Evolutionary conservation across 2,888 invertebrate genomes (phyloP).

Genomic region (Lampropteryx suffumata): DNA sequence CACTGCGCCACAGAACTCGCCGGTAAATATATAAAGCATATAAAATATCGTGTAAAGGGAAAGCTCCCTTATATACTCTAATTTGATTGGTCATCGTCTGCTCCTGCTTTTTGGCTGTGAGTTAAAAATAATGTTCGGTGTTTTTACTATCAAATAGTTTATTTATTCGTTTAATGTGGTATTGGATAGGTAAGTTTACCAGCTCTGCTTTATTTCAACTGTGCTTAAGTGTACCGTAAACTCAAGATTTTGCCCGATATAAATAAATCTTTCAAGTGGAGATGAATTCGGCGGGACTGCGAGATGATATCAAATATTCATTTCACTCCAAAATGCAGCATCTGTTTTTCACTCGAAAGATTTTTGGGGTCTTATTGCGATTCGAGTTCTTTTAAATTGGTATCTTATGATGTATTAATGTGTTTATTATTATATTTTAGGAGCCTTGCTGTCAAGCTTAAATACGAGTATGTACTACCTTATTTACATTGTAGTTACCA

Average conservation of each 20-base stretch:
- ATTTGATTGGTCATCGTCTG: too few species aligned
- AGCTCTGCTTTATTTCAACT: not conserved
- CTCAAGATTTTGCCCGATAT: slow-evolving; percentile 71
- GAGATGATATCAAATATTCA: slow-evolving; percentile 80
- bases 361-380: slow-evolving; percentile 42
- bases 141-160: too few species aligned
- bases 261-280: slow-evolving; percentile 78
- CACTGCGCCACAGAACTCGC: too few species aligned
- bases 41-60: too few species aligned
- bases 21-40: too few species aligned
- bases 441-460: not conserved
- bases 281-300: slow-evolving; percentile 71
- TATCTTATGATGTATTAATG: slow-evolving; percentile 29
- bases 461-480: not conserved
- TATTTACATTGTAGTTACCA: slow-evolving; percentile 1
- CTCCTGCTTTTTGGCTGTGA: too few species aligned
- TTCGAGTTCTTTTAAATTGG: slow-evolving; percentile 34
- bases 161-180: too few species aligned
- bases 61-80: too few species aligned
- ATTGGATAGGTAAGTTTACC: not conserved
- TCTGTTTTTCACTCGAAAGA: slow-evolving; percentile 64
- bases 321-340: slow-evolving; percentile 68
- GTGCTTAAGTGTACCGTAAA: slow-evolving; percentile 45
- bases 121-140: too few species aligned
- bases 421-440: slow-evolving; percentile 17